These are phyloP conservation scores for Peromyscus leucopus DNA, from an alignment of 2,113 vertebrate species.

Conservation along the genomic window DNA sequence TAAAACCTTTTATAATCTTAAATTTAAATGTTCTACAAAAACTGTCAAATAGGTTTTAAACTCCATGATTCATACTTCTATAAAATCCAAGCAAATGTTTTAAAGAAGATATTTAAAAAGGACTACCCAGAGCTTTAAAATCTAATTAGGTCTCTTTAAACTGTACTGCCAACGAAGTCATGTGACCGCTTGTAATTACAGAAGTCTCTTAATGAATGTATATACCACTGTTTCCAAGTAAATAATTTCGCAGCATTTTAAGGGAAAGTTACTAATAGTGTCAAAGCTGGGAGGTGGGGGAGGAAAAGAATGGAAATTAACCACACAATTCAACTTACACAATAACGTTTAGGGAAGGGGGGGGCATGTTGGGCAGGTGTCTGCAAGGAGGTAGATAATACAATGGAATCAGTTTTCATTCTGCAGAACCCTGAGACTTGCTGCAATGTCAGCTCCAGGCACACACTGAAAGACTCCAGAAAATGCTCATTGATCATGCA, in stretches of 20 bases:
- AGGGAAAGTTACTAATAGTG: slow-evolving; percentile 42
- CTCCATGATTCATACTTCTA: slow-evolving; percentile 12
- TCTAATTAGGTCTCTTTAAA: slow-evolving; percentile 47
- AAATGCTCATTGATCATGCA: slow-evolving; percentile 82
- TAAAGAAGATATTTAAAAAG: slow-evolving; percentile 39
- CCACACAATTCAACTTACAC: slow-evolving; percentile 42
- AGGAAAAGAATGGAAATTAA: slow-evolving; percentile 60
- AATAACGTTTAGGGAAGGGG: slow-evolving; percentile 13
- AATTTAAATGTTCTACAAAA: slow-evolving; percentile 54
- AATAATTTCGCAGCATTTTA: slow-evolving; percentile 47
- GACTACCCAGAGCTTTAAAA: slow-evolving; percentile 51
- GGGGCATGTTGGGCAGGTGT: slow-evolving; percentile 64
- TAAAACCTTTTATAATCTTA: slow-evolving; percentile 32
- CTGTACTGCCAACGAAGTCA: slow-evolving; percentile 26
- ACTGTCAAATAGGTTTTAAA: slow-evolving; percentile 30
- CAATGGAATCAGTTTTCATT: slow-evolving; percentile 69
- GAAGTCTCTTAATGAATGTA: slow-evolving; percentile 37
- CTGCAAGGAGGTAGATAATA: slow-evolving; percentile 60
- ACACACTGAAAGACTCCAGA: slow-evolving; percentile 75
- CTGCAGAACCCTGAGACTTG: slow-evolving; percentile 69
- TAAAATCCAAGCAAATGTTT: slow-evolving; percentile 62
- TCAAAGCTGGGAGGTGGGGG: background rate
- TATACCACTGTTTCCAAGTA: slow-evolving; percentile 43
- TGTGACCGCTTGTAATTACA: slow-evolving; percentile 19
- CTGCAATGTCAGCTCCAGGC: slow-evolving; percentile 82